Base-by-base conservation (phyloP, 2,888 invertebrate genomes). In the Alloscopus bannaensis region DNA sequence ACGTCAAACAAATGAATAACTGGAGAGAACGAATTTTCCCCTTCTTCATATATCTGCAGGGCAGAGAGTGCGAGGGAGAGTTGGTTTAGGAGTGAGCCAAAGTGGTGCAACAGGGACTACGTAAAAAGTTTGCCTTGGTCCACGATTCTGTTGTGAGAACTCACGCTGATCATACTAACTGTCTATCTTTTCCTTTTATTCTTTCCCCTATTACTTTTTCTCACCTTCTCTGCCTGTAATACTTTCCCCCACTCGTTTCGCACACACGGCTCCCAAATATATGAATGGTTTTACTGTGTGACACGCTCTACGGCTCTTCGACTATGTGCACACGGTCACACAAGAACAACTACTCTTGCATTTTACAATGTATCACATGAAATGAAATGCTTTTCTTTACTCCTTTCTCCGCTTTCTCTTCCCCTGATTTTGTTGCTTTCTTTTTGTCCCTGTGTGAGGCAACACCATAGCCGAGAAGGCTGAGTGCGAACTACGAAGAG, bases 1-100 rank as follows among this genome's bases (percentile, higher is more conserved):
- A 79, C 62, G 79, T 79, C 72, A 79, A 68, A 66, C 52, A 79
- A 79, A 77, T 77, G 77, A 77, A 77, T 76, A 76, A 69, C 65
- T 59, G 52, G 72, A 66, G 36, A 72, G 72, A 72, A 60, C 29
- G 71, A 79, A 47, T 60, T 72, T 60, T 57, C 69, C 42, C 36
- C 57, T 20, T 42, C 16, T 36, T 24, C 59, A 62, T 40, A 60
- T 59, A 71, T 62, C 78, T 78, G 24, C 40, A 50, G 45, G 75
- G 75, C 69, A 77, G 69, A 18, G 18, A 24, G n/a, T n/a, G n/a
- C n/a, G n/a, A n/a, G 26, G 4, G 55, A 47, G 65, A 76, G 70
- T 78, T 60, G 36, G 13, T 6, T 75, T 78, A 65, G 78, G 40
- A 71, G 78, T 69, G 55, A 79, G 59, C 65, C 62, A 79, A 70